These are phyloP conservation scores for Lymantria monacha DNA, from an alignment of 2,888 invertebrate genomes.

Conservation along the genomic window DNA sequence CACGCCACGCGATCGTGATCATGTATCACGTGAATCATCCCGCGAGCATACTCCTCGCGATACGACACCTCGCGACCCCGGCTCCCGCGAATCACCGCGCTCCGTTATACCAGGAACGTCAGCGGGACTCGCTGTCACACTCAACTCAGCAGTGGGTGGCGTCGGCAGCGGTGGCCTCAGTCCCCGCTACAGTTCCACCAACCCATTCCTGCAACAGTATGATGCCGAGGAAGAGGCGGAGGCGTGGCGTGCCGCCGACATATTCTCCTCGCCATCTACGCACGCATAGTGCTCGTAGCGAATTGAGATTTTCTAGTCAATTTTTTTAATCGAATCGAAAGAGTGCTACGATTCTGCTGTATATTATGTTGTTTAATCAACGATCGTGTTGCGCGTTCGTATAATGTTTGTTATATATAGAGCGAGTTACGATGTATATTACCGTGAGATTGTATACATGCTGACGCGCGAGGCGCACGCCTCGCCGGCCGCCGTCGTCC, in stretches of 20 bases:
- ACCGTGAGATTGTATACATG: conserved; percentile 74
- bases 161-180: conserved; percentile 41
- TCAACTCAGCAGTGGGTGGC: conserved; percentile 62
- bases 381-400: conserved; percentile 73
- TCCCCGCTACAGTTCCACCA: conserved; percentile 78
- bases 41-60: conserved; percentile 56
- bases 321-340: conserved; percentile 76
- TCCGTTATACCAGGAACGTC: conserved; percentile 81
- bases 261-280: conserved; percentile 73
- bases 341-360: conserved; percentile 78
- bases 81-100: conserved; percentile 44
- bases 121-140: conserved; percentile 84
- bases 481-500: conserved; percentile 60
- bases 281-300: conserved; percentile 76
- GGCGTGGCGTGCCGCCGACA: conserved; percentile 73
- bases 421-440: conserved; percentile 77
- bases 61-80: conserved; percentile 39
- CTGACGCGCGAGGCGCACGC: conserved; percentile 61
- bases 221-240: conserved; percentile 76
- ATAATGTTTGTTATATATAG: conserved; percentile 74
- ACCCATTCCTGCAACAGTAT: conserved; percentile 84
- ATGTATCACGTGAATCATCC: conserved; percentile 61
- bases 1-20: conserved; percentile 55
- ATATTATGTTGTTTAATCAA: conserved; percentile 73
- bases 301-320: conserved; percentile 81